phyloP scores from a whole-genome alignment of 2,113 vertebrate genomes.

The Ceratotherium simum region DNA sequence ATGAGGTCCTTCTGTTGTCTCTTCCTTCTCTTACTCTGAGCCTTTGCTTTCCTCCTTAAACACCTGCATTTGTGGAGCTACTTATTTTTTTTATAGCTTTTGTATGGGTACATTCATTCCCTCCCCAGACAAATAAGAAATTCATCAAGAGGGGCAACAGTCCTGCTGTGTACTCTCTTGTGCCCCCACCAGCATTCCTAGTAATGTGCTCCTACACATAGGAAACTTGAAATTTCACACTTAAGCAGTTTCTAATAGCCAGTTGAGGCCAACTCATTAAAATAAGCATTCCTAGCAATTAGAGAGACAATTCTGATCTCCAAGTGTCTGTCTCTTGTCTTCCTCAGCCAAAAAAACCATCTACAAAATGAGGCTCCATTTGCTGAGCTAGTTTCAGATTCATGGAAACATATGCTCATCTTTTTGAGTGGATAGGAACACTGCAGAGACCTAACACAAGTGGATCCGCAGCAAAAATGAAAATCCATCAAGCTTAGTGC shows the following conservation, averaged over 20 bases:
- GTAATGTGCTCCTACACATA: background rate
- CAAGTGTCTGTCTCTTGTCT: constrained; percentile 5
- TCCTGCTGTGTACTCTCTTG: background rate
- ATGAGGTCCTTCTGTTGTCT: background rate
- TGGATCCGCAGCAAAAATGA: background rate
- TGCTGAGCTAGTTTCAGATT: constrained; percentile 13
- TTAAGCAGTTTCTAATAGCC: background rate
- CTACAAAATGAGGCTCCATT: background rate
- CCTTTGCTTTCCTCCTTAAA: background rate
- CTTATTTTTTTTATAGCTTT: background rate
- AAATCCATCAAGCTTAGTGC: background rate
- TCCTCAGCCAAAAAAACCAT: background rate
- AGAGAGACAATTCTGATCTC: background rate
- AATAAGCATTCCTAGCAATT: constrained; percentile 22
- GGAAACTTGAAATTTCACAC: constrained; percentile 23
- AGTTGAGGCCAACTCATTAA: constrained; percentile 22
- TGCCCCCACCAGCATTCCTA: background rate
- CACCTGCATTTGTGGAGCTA: background rate
- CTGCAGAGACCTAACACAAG: background rate
- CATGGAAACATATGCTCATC: background rate
- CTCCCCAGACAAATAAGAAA: background rate
- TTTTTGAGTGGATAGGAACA: background rate
- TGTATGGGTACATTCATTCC: background rate
- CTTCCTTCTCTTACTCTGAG: background rate
- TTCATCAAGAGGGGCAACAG: background rate